These are phyloP conservation scores for Prenolepis imparis DNA, from an alignment of 2,888 invertebrate genomes.

Conservation along the genomic window DNA sequence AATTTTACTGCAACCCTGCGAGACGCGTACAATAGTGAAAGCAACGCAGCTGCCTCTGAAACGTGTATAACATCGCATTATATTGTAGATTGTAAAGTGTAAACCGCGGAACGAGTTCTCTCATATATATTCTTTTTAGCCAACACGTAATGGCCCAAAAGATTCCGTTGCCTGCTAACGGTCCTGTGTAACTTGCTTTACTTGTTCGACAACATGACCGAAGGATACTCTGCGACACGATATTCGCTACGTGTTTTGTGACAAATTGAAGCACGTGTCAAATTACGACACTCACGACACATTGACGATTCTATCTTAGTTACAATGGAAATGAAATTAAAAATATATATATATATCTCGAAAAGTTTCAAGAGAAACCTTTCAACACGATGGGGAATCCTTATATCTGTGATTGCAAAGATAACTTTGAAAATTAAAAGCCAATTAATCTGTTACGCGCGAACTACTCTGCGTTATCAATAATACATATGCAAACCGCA, in stretches of 20 bases:
- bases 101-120: neutral
- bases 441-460: conserved; percentile 20
- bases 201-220: conserved; percentile 1
- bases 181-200: conserved; percentile 16
- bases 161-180: conserved; percentile 10
- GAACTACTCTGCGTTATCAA: conserved; percentile 2
- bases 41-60: conserved; percentile 89
- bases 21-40: conserved; percentile 93
- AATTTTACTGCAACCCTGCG: conserved; percentile 89
- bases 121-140: conserved; percentile 18
- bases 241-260: conserved; percentile 43
- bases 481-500: conserved; percentile 20
- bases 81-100: conserved; percentile 26
- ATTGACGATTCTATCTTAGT: conserved; percentile 28
- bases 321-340: neutral
- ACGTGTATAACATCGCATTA: conserved; percentile 54
- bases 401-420: conserved; percentile 4
- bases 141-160: conserved; percentile 6
- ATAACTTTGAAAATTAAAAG: conserved; percentile 44
- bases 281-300: conserved; percentile 27
- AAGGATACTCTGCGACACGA: conserved; percentile 16
- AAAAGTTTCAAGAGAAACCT: neutral
- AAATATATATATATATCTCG: neutral
- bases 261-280: conserved; percentile 13
- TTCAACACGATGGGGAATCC: conserved; percentile 25